A percentile compares a stretch with the other conserved stretches of the same genome.
Conservation (phyloP, 2,797 vertebrate genomes). For the Bryconaethiops microstoma region DNA sequence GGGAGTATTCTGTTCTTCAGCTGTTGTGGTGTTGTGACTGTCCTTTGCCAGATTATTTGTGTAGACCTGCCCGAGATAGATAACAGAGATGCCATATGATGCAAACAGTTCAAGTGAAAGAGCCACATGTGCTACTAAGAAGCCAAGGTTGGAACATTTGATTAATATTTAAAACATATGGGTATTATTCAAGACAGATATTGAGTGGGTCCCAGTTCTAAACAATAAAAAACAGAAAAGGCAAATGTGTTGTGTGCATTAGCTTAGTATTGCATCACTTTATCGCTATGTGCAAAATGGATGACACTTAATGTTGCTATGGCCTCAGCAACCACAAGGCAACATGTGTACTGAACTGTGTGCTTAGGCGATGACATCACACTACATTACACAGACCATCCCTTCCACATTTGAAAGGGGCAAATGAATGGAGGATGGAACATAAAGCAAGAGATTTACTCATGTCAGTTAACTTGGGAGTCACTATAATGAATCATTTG, state of each 20-base stretch:
- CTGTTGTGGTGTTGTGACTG: slow-evolving; percentile 9
- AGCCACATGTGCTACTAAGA: slow-evolving; percentile 29
- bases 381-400: slow-evolving; percentile 46
- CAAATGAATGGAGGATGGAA: slow-evolving; percentile 32
- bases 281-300: slow-evolving; percentile 31
- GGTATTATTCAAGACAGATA: slow-evolving; percentile 35
- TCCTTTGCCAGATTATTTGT: slow-evolving; percentile 11
- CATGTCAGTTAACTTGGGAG: slow-evolving; percentile 38
- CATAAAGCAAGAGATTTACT: slow-evolving; percentile 31
- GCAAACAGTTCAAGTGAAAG: slow-evolving; percentile 30
- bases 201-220: not conserved
- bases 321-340: slow-evolving; percentile 41
- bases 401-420: slow-evolving; percentile 14
- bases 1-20: not conserved
- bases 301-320: slow-evolving; percentile 24
- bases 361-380: slow-evolving; percentile 56
- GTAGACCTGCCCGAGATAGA: slow-evolving; percentile 19
- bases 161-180: slow-evolving; percentile 29
- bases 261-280: slow-evolving; percentile 14
- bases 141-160: not conserved
- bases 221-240: slow-evolving; percentile 3
- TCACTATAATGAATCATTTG: slow-evolving; percentile 22
- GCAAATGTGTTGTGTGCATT: slow-evolving; percentile 16
- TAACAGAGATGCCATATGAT: slow-evolving; percentile 19
- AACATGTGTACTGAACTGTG: slow-evolving; percentile 31